A percentile compares a stretch with the other conserved stretches of the same genome.
Conservation (phyloP, 2,113 vertebrate species). For the Phrynosoma platyrhinos region DNA sequence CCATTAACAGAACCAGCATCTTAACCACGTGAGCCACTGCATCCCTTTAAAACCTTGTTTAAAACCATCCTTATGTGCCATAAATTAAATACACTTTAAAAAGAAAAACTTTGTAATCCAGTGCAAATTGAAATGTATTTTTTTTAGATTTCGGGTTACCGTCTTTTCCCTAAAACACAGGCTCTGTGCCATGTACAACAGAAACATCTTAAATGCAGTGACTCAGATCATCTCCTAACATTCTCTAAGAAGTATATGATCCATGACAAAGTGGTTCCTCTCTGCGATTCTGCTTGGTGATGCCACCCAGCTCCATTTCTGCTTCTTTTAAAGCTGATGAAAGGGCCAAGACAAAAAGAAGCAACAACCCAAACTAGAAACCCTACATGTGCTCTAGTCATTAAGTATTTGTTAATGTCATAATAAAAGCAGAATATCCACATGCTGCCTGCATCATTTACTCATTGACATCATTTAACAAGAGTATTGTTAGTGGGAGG, state of each 20-base stretch:
- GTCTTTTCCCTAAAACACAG: neutral
- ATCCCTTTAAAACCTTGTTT: neutral
- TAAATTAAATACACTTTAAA: neutral
- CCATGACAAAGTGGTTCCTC: neutral
- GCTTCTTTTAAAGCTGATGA: neutral
- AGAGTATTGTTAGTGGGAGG: neutral
- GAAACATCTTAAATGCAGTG: neutral
- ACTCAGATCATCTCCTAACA: neutral
- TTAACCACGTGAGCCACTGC: no score
- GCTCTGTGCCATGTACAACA: neutral
- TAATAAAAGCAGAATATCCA: neutral
- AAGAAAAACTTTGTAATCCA: neutral
- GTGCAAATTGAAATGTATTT: neutral
- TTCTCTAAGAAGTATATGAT: neutral
- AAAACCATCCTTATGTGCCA: neutral
- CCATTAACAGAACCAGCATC: no score
- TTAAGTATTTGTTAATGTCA: neutral
- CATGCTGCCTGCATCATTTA: neutral
- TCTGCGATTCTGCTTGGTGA: no score
- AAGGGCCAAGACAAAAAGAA: neutral
- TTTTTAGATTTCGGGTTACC: neutral
- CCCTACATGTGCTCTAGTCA: neutral
- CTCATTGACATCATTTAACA: neutral
- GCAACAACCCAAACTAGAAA: neutral
- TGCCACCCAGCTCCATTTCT: neutral